phyloP scores from a whole-genome alignment of 2,888 invertebrate species.

The Microchrysa polita region DNA sequence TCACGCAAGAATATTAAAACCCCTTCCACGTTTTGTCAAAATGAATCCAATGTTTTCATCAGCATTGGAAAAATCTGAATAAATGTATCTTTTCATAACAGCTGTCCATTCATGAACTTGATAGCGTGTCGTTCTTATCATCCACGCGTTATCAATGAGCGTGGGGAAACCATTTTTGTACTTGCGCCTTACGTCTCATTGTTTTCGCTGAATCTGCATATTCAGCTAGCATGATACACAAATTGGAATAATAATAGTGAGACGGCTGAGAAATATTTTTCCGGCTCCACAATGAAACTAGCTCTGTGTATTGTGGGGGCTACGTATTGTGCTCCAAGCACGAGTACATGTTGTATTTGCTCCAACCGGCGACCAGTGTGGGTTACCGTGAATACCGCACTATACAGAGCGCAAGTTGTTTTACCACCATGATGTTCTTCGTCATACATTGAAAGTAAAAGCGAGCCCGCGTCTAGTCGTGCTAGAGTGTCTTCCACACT shows the following conservation, averaged over 20 bases:
- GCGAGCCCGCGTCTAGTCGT: constrained; percentile 34
- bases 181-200: background rate
- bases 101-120: too few relatives aligned
- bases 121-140: constrained; percentile 2
- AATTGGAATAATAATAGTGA: constrained; percentile 20
- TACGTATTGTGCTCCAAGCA: background rate
- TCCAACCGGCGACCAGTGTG: constrained; percentile 10
- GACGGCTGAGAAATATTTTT: background rate
- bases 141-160: background rate
- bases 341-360: background rate
- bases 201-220: constrained; percentile 31
- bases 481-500: too few relatives aligned
- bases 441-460: constrained; percentile 44
- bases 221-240: constrained; percentile 28
- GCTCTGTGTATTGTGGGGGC: background rate
- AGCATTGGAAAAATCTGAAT: too few relatives aligned
- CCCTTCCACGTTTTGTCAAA: too few relatives aligned
- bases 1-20: too few relatives aligned
- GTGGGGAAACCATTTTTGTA: background rate
- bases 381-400: constrained; percentile 5
- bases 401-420: too few relatives aligned
- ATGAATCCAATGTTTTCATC: too few relatives aligned
- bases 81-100: too few relatives aligned
- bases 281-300: too few relatives aligned
- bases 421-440: background rate